Base-by-base conservation (phyloP, 1,140 invertebrate genomes). In the Apis dorsata region DNA sequence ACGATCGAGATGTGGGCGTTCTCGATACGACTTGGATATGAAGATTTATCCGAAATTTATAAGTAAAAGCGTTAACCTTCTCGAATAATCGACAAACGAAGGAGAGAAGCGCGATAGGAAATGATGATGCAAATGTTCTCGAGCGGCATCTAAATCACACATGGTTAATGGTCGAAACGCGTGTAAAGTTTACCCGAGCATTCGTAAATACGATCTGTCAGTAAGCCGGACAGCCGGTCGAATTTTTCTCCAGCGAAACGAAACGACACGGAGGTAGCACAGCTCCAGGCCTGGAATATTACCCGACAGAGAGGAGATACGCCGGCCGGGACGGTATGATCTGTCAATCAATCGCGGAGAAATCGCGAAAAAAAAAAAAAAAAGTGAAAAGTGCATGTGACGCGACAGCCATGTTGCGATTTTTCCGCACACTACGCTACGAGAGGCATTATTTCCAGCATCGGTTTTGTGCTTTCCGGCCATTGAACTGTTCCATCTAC, bases 391-490 rank as follows among this genome's bases (percentile, higher is more conserved):
- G 87, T 88, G 84, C 86, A 88, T 83, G 80, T 81, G 87, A 86
- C 86, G 86, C 86, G 86, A 88, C 87, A 88, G 87, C 87, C 87
- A 88, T 88, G 87, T 88, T 88, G 87, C 87, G 83, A 88, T 88
- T 88, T 88, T 88, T 88, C 86, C 80, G 80, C 65, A 76, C 83
- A 63, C 75, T 34, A 44, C 34, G 75, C 73, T 62, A 62, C 75
- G 70, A 63, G 51, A 60, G 65, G 80, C 81, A 88, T 88, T 88
- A 88, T 88, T 88, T 88, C 84, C 86, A 88, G 80, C 87, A 86
- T 88, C 87, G 87, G 87, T 88, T 88, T 88, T 88, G 86, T 88
- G 84, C 87, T 88, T 88, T 86, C 86, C 87, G 86, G 87, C 80
- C 86, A 81, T 89, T 89, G 87, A 88, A 85, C 87, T 72, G 85